Percentiles rank a stretch among this genome's conserved stretches.
Evolutionary conservation across 2,797 vertebrate species (phyloP).

Genomic region (Chelon labrosus): DNA sequence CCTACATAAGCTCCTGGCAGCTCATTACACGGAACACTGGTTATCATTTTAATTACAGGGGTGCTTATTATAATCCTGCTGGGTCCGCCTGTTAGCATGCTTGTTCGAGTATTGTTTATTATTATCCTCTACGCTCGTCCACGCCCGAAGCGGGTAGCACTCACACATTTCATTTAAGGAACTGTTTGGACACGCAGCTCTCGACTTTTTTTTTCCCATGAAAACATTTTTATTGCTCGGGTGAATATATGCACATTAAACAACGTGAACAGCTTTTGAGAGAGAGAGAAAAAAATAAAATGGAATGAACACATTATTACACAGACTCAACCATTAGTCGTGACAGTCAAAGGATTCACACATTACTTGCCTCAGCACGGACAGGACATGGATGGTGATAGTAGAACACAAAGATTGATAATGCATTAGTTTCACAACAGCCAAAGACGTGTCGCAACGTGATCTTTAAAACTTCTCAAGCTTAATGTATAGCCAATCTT

Average conservation of each 20-base stretch:
- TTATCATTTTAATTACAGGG: constrained; percentile 68
- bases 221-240: constrained; percentile 62
- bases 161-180: neutral
- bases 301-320: constrained; percentile 25
- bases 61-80: constrained; percentile 60
- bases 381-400: neutral
- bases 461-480: neutral
- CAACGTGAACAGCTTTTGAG: constrained; percentile 6
- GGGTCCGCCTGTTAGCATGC: constrained; percentile 33
- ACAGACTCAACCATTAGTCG: neutral
- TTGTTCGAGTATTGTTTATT: constrained; percentile 37
- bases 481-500: neutral
- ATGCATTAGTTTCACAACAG: constrained; percentile 2
- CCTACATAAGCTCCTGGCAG: constrained; percentile 37
- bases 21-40: constrained; percentile 52
- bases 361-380: neutral
- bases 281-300: neutral
- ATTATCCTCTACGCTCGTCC: constrained; percentile 20
- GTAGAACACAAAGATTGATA: constrained; percentile 1
- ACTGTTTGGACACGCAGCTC: constrained; percentile 2
- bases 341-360: constrained; percentile 6
- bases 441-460: neutral
- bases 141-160: constrained; percentile 7
- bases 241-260: constrained; percentile 29
- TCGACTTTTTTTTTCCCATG: constrained; percentile 18